Evolutionary conservation across 2,113 vertebrate species (phyloP).

Genomic region (Poecile atricapillus): DNA sequence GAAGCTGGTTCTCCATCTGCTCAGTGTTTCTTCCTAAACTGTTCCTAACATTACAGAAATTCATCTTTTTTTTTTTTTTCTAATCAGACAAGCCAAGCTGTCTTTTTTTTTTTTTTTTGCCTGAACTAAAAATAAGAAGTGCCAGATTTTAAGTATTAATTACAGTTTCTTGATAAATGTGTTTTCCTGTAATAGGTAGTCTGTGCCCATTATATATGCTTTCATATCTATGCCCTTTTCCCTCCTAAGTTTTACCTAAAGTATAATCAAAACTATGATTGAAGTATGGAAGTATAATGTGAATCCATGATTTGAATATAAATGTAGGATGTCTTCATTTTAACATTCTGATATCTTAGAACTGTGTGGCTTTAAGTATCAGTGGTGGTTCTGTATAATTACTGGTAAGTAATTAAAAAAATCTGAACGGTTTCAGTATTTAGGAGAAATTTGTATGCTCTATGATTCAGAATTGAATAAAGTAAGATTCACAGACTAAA

Average conservation of each 20-base stretch:
- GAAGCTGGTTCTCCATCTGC: conserved; percentile 59
- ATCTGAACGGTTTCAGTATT: background rate
- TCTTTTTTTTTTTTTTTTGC: background rate
- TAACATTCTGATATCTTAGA: background rate
- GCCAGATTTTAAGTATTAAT: conserved; percentile 12
- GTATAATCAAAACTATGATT: background rate
- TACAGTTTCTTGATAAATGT: conserved; percentile 17
- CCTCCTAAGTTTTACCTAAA: background rate
- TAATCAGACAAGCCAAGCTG: conserved; percentile 48
- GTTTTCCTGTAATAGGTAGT: background rate
- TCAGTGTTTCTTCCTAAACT: conserved; percentile 50
- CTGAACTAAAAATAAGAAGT: conserved; percentile 37
- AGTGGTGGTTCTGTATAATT: background rate
- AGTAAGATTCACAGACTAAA: background rate
- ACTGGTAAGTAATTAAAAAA: background rate
- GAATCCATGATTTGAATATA: background rate
- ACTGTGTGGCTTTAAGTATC: background rate
- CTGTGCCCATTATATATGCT: background rate
- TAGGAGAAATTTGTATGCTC: background rate
- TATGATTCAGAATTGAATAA: background rate
- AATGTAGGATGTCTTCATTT: background rate
- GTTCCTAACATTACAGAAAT: conserved; percentile 40
- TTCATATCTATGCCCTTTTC: background rate
- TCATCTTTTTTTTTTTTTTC: background rate
- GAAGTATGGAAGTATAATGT: background rate